Base-by-base conservation (phyloP, 1,140 invertebrate species). In the Streblospio benedicti region DNA sequence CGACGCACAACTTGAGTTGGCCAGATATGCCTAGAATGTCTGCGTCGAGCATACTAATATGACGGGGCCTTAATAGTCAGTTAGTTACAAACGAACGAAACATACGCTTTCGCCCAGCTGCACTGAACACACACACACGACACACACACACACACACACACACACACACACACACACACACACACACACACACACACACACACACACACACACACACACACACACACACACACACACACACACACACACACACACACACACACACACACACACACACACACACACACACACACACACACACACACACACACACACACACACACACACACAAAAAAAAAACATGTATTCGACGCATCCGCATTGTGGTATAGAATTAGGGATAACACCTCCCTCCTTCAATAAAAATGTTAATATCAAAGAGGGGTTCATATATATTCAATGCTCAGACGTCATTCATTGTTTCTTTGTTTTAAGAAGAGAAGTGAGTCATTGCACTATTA, bases 211-310 rank as follows among this genome's bases (percentile, higher is more conserved):
- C 27, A 30, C 38, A 12, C 45, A 14, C n/a, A 30, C 6, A 9
- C 47, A 55, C 6, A 14, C 23, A 14, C 28, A 41, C 14, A 18
- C n/a, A 18, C 16, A 18, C 14, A 14, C 14, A 16, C 16, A 55
- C 27, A 50, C 33, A 56, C n/a, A 56, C 32, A 41, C 33, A 45
- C 32, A 56, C 54, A 6, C 53, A 58, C 47, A 23, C 57, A 28
- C 53, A 58, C 27, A 58, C 43, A 12, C n/a, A 23, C 47, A 58
- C 27, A 52, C 32, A 25, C 32, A 56, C 50, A 9, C 27, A 28
- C 50, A 52, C 50, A 9, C 27, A 52, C 50, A 52, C 27, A 30
- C 27, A 35, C 32, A 52, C 50, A 9, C 27, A 52, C 50, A 52
- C 50, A 30, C 27, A 52, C 32, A 30, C 50, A 9, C 27, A 52